These are phyloP conservation scores for Nannoperca australis DNA, from an alignment of 2,797 vertebrate species.

Conservation along the genomic window DNA sequence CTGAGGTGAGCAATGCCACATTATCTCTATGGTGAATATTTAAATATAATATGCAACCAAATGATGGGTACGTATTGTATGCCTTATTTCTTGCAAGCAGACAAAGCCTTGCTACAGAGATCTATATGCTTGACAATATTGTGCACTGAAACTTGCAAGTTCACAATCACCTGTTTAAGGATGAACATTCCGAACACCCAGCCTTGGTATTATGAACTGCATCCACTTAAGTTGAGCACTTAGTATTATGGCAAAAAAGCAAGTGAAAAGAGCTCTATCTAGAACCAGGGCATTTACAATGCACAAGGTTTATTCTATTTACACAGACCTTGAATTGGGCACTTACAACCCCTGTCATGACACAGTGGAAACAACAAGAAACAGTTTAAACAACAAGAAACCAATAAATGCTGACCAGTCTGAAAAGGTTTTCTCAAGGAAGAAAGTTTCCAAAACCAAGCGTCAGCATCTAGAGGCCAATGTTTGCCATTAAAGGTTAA, in stretches of 20 bases:
- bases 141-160: background rate
- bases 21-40: background rate
- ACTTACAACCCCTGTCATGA: background rate
- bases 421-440: background rate
- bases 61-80: background rate
- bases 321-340: background rate
- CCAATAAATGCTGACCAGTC: background rate
- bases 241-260: background rate
- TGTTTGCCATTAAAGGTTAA: slow-evolving; percentile 39
- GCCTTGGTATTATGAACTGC: background rate
- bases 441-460: background rate
- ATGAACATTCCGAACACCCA: background rate
- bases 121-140: background rate
- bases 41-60: background rate
- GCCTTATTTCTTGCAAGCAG: background rate
- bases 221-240: background rate
- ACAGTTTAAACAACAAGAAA: background rate
- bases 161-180: background rate
- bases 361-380: background rate
- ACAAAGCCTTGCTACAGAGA: background rate
- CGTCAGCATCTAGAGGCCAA: slow-evolving; percentile 19
- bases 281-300: background rate
- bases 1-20: background rate
- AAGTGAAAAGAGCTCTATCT: background rate
- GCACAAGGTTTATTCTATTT: background rate